These are phyloP conservation scores for Drosophila siamana DNA, from an alignment of 2,888 invertebrate genomes.

Conservation along the genomic window DNA sequence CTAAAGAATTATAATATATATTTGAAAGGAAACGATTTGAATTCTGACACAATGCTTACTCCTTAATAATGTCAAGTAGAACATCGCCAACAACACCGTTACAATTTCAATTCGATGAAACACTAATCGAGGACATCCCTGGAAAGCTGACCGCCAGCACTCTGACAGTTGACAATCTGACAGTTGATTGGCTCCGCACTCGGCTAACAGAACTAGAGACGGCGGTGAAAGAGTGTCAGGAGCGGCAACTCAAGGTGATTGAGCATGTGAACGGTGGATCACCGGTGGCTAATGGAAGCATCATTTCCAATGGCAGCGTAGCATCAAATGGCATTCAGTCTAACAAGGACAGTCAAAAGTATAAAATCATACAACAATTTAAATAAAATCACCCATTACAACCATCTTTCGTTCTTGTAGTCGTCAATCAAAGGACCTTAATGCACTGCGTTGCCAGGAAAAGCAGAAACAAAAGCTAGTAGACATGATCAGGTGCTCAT, in stretches of 20 bases:
- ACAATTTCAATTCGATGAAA: slow-evolving; percentile 94
- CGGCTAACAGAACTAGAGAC: slow-evolving; percentile 91
- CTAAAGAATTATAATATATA: too few relatives aligned
- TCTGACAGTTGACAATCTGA: slow-evolving; percentile 96
- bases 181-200: slow-evolving; percentile 94
- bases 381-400: neutral
- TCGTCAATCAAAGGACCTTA: slow-evolving; percentile 89
- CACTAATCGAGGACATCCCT: slow-evolving; percentile 94
- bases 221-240: slow-evolving; percentile 92
- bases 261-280: slow-evolving; percentile 85
- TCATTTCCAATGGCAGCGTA: slow-evolving; percentile 79
- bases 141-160: slow-evolving; percentile 95
- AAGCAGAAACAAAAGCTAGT: slow-evolving; percentile 93
- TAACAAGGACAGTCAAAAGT: slow-evolving; percentile 85
- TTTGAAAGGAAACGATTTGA: too few relatives aligned
- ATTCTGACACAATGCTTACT: neutral
- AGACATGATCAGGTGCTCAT: slow-evolving; percentile 93
- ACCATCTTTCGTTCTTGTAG: slow-evolving; percentile 14
- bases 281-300: slow-evolving; percentile 86
- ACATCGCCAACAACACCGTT: slow-evolving; percentile 92
- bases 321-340: slow-evolving; percentile 86
- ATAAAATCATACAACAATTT: neutral
- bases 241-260: slow-evolving; percentile 88
- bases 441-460: slow-evolving; percentile 93
- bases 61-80: slow-evolving; percentile 85